These are phyloP conservation scores for Pardalotus punctatus DNA, from an alignment of 2,113 vertebrate species.

Conservation along the genomic window DNA sequence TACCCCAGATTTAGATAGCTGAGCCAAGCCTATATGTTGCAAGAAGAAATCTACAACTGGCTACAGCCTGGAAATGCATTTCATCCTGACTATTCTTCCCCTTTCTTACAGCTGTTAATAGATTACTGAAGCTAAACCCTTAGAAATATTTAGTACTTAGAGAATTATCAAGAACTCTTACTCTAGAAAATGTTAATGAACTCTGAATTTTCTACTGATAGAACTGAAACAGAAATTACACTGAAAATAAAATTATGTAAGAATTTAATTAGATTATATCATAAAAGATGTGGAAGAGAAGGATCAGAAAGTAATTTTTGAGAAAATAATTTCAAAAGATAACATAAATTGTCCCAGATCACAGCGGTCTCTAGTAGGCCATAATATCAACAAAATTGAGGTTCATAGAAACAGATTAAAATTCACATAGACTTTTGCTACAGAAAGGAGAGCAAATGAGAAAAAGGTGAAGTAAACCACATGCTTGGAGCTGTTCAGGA, in stretches of 20 bases:
- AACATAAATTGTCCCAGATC: neutral
- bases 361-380: neutral
- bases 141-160: neutral
- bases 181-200: neutral
- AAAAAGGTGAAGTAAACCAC: neutral
- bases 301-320: neutral
- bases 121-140: neutral
- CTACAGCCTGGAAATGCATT: neutral
- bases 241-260: neutral
- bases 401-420: neutral
- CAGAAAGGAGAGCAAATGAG: neutral
- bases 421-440: neutral
- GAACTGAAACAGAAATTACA: neutral
- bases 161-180: neutral
- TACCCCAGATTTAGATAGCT: neutral
- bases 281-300: neutral
- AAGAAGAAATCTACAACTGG: neutral
- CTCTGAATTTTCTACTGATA: neutral
- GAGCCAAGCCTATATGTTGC: neutral
- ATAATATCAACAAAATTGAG: neutral
- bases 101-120: neutral
- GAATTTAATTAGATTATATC: neutral
- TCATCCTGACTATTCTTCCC: neutral
- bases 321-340: neutral
- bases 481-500: neutral